Evolutionary conservation across 64 coral and sea anemone genomes (phyloP), one percentile per base, ranked within the genome.

Genomic region (Catalaphyllia jardinei): DNA sequence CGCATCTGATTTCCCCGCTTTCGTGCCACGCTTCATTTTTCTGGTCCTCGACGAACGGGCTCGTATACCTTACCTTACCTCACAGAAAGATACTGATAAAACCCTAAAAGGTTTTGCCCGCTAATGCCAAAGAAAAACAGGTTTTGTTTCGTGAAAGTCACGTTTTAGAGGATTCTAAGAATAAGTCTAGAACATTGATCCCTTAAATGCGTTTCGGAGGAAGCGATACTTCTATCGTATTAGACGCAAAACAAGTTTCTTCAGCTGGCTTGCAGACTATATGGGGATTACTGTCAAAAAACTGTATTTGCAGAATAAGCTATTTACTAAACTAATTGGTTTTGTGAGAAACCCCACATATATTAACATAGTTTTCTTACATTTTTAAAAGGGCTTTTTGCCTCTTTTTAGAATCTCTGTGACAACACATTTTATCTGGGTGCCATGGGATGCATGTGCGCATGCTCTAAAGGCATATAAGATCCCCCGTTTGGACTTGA

Each of bases 381-480:
- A 50, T 71, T 71, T 85, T 69, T 24, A 1, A 49, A 67, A 27
- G 24, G 61, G 11, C 17, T 80, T 79, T 79, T 60, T 55, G 24
- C 76, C 11, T 24, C 31, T 49, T 61, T 33, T 61, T 61, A 80
- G 54, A 61, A 60, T 28, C 65, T 9, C 60, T 18, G 52, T 24
- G 22, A 38, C 14, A 28, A 71, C 19, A 35, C 49, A 24, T 10
- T 75, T 91, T 97, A 97, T 97, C 95, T 78, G 67, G 95, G 95
- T 61, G 95, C 84, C 85, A 97, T 91, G 11, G 95, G 61, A 76
- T 97, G 95, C 95, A 97, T 88, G 24, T 97, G 92, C 29, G 86
- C 92, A 77, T 93, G 95, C 27, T 97, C 95, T 62, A 97, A 74
- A 22, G 91, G 81, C 95, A 97, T 97, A 60, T 97, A 97, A 27